Base-by-base conservation (phyloP, 2,888 invertebrate genomes). In the Tenthredo livida region DNA sequence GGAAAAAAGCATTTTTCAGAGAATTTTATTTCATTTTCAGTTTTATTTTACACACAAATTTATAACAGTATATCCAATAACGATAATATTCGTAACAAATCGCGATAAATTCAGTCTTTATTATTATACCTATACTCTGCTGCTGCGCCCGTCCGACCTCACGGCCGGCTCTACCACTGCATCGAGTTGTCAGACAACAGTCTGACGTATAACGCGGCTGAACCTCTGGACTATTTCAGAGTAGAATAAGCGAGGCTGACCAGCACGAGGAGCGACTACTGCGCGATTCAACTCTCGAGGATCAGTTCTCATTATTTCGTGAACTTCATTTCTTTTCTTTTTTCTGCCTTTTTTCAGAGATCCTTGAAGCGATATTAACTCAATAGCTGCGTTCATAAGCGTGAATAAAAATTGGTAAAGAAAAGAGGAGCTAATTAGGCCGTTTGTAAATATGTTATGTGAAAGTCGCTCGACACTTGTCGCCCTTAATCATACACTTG, bases 161-260 rank as follows among this genome's bases (percentile, higher is more conserved):
- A 72, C n/a, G n/a, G 37, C n/a, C 37, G 40, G n/a, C n/a, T 10
- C 9, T n/a, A 72, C 70, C 40, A 72, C 70, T 72, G 70, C 29
- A 2, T n/a, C 70, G 70, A n/a, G 40, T 40, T 40, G 70, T 72
- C 70, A n/a, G 70, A n/a, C 17, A 10, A n/a, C 37, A n/a, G 70
- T 33, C 70, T 72, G 70, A 72, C 70, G 2, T 72, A 40, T 40
- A 40, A 72, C 70, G 33, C 3, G 70, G 70, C 33, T n/a, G 6
- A 72, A 72, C 70, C 70, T 72, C 70, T 72, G 33, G 40, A 72
- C 25, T 61, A 61, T 61, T 25, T 61, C 61, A 25, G 9, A 61
- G 21, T 25, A n/a, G 7, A 54, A 54, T 54, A 7, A n/a, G 7
- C 54, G n/a, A n/a, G 54, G 17, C 54, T 54, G 54, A 54, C 54